Evolutionary conservation across 2,797 vertebrate species (phyloP).

Genomic region (Phrynocephalus forsythii): DNA sequence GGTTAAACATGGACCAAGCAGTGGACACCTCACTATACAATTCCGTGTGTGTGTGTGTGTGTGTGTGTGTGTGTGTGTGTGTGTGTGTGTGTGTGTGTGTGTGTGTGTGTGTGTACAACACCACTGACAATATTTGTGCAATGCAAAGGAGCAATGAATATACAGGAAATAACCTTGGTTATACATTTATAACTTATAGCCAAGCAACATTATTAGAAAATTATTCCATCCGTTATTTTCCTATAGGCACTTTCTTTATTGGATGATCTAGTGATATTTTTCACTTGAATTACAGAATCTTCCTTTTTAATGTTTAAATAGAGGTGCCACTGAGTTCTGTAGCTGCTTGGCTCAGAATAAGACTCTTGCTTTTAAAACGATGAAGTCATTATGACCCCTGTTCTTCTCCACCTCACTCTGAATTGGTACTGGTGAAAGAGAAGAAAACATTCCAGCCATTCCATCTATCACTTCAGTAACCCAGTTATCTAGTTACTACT

Average conservation of each 20-base stretch:
- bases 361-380: not conserved
- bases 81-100: too few relatives aligned
- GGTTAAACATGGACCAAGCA: too few relatives aligned
- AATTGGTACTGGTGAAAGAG: not conserved
- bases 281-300: not conserved
- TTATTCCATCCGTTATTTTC: not conserved
- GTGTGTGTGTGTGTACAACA: too few relatives aligned
- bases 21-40: too few relatives aligned
- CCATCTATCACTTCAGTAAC: not conserved
- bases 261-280: not conserved
- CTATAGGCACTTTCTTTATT: not conserved
- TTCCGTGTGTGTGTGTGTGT: too few relatives aligned
- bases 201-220: not conserved
- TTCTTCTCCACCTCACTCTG: not conserved
- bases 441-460: not conserved
- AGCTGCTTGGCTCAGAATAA: not conserved
- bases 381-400: not conserved
- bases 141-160: not conserved
- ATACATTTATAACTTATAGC: slow-evolving; percentile 2
- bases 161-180: not conserved
- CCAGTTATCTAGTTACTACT: not conserved
- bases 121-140: not conserved
- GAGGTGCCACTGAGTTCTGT: not conserved
- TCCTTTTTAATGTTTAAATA: not conserved
- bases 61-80: too few relatives aligned